Evolutionary conservation across 2,888 invertebrate species (phyloP).

Genomic region (Himalopsyche kuldschensis): DNA sequence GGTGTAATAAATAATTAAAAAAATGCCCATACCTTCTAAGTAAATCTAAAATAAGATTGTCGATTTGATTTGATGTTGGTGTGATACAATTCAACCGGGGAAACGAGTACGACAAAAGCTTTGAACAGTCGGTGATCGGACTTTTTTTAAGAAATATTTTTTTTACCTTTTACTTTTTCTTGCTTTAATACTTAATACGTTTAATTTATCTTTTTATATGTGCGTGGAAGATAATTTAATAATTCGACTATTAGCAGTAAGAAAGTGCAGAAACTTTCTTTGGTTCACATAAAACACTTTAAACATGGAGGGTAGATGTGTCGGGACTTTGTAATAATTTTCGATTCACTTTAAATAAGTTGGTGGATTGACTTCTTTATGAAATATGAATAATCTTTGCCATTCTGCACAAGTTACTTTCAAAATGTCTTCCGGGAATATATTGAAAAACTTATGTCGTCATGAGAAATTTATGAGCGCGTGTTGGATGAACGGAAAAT

Average conservation of each 20-base stretch:
- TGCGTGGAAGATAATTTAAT: too few relatives aligned
- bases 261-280: background rate
- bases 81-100: too few relatives aligned
- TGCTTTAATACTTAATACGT: too few relatives aligned
- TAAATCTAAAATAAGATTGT: too few relatives aligned
- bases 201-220: too few relatives aligned
- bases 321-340: background rate
- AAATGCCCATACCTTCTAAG: too few relatives aligned
- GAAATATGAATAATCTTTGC: conserved; percentile 5
- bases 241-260: background rate
- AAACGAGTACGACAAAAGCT: too few relatives aligned
- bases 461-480: background rate
- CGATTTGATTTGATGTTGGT: too few relatives aligned
- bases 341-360: background rate
- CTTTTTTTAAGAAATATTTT: too few relatives aligned
- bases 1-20: too few relatives aligned
- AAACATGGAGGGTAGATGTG: background rate
- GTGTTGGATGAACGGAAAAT: background rate
- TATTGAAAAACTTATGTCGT: conserved; percentile 1
- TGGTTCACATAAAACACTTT: background rate
- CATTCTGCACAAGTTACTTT: background rate
- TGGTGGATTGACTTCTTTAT: conserved; percentile 2
- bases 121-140: too few relatives aligned
- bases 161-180: too few relatives aligned
- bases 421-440: background rate